These are phyloP conservation scores for Holacanthella duospinosa DNA, from an alignment of 2,888 invertebrate species.

Conservation along the genomic window DNA sequence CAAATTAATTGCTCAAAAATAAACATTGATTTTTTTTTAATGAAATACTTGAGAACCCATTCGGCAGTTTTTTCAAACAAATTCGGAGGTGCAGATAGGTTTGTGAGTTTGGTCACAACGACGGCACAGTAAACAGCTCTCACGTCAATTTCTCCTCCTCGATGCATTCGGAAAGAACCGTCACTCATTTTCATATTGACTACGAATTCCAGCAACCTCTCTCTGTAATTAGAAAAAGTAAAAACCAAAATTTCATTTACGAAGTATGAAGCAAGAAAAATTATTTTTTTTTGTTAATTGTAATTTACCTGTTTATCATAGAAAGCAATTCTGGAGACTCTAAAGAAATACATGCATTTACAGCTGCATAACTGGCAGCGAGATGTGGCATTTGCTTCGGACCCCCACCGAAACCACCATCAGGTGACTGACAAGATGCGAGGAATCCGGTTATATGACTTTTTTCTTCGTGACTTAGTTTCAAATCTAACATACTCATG, in stretches of 20 bases:
- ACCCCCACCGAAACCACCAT: slow-evolving; percentile 79
- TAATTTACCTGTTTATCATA: slow-evolving; percentile 64
- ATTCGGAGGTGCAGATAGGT: slow-evolving; percentile 51
- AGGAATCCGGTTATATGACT: slow-evolving; percentile 52
- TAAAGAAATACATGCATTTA: slow-evolving; percentile 82
- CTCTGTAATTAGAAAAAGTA: slow-evolving; percentile 42
- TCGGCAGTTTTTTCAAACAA: slow-evolving; percentile 77
- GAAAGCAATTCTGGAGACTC: slow-evolving; percentile 76
- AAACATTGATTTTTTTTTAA: neutral
- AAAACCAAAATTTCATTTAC: slow-evolving; percentile 12
- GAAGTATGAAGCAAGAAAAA: too few relatives aligned
- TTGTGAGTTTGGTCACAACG: slow-evolving; percentile 75
- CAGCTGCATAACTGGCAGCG: slow-evolving; percentile 94
- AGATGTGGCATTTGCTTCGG: slow-evolving; percentile 86
- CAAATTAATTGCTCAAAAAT: too few relatives aligned
- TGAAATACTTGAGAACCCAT: slow-evolving; percentile 64
- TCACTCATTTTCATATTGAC: slow-evolving; percentile 64
- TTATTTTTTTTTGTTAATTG: neutral
- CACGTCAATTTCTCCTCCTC: slow-evolving; percentile 85
- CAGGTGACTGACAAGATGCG: slow-evolving; percentile 60
- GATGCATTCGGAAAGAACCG: slow-evolving; percentile 86
- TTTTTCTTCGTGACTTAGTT: slow-evolving; percentile 50
- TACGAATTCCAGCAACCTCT: slow-evolving; percentile 64
- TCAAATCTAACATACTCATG: slow-evolving; percentile 61
- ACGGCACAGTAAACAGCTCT: slow-evolving; percentile 95